Base-by-base conservation (phyloP, 35 echinoderm and acorn worm genomes). In the Stichopus chloronotus region DNA sequence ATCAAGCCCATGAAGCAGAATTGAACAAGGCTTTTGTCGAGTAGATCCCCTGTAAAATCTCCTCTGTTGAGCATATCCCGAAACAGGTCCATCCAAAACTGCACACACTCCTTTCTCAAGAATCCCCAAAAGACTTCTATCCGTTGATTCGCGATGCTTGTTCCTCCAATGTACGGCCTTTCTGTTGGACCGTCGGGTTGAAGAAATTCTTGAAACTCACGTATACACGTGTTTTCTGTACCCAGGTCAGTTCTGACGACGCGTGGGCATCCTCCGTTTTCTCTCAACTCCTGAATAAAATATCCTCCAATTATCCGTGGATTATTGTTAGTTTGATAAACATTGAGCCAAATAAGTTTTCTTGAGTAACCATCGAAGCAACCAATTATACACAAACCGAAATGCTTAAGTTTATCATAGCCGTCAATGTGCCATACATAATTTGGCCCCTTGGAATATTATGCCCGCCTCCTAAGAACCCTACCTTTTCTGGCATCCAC, bases 401-500 rank as follows among this genome's bases (percentile, higher is more conserved):
- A 96, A 9, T 77, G 92, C 58, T 89, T 94, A 9, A 96, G 88
- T 83, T 97, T 93, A 59, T 94, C 93, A 59, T 94, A 97, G 5
- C 86, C 90, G 79, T 94, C 96, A 58, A 94, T 3, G 65, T 97
- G 96, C 96, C 96, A 97, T 6, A 92, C 58, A 84, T 63, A 94
- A 86, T 94, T 94, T 60, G 95, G 90, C 61, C 95, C 95, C 23
- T 19, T 24, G 30, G 93, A 55, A 84, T 55, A 53, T 77, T 97
- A 97, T n/a, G 12, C 55, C 9, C 96, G 83, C 14, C 90, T 63
- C 13, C 43, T 57, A 52, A 97, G 65, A 25, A 83, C 23, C 82
- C 95, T 87, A 11, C 81, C 59, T 94, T 53, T 68, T 65, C 91
- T 92, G 30, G 10, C 17, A 78, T 82, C 76, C 52, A 93, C 93